phyloP scores from a whole-genome alignment of 2,888 invertebrate genomes.

The Zeuzera pyrina region DNA sequence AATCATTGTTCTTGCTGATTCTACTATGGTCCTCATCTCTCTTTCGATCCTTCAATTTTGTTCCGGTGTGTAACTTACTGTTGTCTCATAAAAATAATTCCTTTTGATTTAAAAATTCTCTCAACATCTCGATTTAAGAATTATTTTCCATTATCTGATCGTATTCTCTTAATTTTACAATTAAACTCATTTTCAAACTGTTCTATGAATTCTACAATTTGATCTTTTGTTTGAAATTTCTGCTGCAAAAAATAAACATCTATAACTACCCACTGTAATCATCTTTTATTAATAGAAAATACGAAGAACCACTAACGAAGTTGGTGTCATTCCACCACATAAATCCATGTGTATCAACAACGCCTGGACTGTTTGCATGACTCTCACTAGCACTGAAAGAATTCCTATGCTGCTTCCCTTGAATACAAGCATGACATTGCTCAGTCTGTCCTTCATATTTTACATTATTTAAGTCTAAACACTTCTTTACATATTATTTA shows the following conservation, averaged over 20 bases:
- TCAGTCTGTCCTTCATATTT: too few species aligned
- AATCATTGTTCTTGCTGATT: not conserved
- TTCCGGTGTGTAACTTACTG: not conserved
- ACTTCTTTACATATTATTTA: too few species aligned
- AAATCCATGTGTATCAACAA: conserved; percentile 6
- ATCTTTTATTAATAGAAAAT: conserved; percentile 11
- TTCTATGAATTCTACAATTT: conserved; percentile 4
- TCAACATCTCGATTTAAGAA: not conserved
- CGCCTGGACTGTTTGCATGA: not conserved
- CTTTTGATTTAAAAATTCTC: not conserved
- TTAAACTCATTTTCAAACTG: conserved; percentile 8
- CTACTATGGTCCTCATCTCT: not conserved
- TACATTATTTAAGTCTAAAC: too few species aligned
- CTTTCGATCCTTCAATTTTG: not conserved
- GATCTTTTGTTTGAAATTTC: conserved; percentile 6
- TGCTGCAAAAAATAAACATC: conserved; percentile 10
- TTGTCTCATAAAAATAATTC: not conserved
- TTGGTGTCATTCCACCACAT: conserved; percentile 6
- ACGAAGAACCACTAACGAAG: conserved; percentile 5
- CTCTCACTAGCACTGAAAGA: conserved; percentile 6
- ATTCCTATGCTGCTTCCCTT: conserved; percentile 5
- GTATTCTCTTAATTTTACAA: conserved; percentile 4
- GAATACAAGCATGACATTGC: conserved; percentile 5
- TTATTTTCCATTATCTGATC: conserved; percentile 7
- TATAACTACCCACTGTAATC: conserved; percentile 9